A percentile compares a stretch with the other conserved stretches of the same genome.
Evolutionary conservation across 2,888 invertebrate species (phyloP).

Genomic region (Caenorhabditis japonica): DNA sequence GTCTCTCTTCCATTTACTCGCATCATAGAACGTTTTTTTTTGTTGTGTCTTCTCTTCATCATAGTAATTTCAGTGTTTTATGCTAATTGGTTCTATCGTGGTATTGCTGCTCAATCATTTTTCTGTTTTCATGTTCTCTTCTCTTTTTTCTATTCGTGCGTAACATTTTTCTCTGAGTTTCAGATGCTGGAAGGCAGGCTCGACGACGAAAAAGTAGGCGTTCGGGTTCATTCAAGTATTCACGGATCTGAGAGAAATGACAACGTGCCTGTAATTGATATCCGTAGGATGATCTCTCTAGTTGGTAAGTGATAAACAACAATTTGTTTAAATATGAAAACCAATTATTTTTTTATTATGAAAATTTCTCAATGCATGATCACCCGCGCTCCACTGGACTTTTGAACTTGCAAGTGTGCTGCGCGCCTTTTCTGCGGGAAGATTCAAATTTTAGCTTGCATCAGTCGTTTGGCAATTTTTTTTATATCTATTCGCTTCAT

Average conservation of each 20-base stretch:
- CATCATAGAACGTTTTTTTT: constrained; percentile 36
- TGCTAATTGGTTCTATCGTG: not conserved
- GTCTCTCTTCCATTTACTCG: constrained; percentile 29
- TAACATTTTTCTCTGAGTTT: not conserved
- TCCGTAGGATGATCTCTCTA: constrained; percentile 62
- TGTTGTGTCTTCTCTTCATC: constrained; percentile 14
- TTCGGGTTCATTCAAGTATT: constrained; percentile 20
- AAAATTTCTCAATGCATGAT: not conserved
- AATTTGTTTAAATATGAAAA: too few species aligned
- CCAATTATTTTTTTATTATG: constrained; percentile 1
- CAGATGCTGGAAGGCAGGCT: constrained; percentile 46
- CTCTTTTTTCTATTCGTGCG: too few species aligned
- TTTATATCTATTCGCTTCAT: too few species aligned
- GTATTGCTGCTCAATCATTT: not conserved
- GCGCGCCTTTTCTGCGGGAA: too few species aligned
- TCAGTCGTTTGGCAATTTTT: too few species aligned
- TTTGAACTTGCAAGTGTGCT: too few species aligned
- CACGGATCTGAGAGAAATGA: constrained; percentile 29
- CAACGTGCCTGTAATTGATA: constrained; percentile 55
- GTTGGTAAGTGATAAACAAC: constrained; percentile 62
- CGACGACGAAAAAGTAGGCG: constrained; percentile 46
- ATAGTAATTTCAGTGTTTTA: not conserved
- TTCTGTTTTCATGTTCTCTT: constrained; percentile 1
- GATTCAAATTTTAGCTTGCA: too few species aligned
- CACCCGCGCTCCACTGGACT: too few species aligned